These are phyloP conservation scores for Idaea biselata DNA, from an alignment of 2,888 invertebrate genomes.

Conservation along the genomic window DNA sequence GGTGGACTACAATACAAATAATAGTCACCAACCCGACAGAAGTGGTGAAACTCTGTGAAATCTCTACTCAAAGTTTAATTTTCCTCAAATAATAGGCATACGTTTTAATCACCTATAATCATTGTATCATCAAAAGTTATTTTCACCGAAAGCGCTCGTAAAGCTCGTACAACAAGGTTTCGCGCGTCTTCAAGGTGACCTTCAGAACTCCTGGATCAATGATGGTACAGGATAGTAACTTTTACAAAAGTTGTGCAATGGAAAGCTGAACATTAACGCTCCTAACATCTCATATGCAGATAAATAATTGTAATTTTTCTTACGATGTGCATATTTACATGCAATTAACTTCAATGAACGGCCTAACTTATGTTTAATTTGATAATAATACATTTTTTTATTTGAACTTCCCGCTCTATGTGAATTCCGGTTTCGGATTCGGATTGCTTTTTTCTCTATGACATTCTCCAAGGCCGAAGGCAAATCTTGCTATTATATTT, in stretches of 20 bases:
- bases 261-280: not conserved
- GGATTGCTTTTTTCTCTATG: not conserved
- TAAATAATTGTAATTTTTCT: not conserved
- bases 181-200: slow-evolving; percentile 72
- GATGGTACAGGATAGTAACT: slow-evolving; percentile 13
- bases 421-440: not conserved
- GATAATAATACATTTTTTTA: not conserved
- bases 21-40: not conserved
- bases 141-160: slow-evolving; percentile 17
- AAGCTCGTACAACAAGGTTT: slow-evolving; percentile 52
- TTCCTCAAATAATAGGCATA: slow-evolving; percentile 12
- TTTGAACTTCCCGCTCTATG: not conserved
- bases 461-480: too few relatives aligned
- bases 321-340: not conserved
- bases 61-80: not conserved
- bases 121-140: slow-evolving; percentile 20
- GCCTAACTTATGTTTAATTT: not conserved
- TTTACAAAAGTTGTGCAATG: slow-evolving; percentile 8
- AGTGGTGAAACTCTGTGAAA: not conserved
- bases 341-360: not conserved
- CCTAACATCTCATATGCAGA: not conserved
- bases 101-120: slow-evolving; percentile 41
- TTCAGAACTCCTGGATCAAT: slow-evolving; percentile 52
- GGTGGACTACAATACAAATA: slow-evolving; percentile 4
- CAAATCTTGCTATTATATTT: not conserved